A percentile compares a stretch with the other conserved stretches of the same genome.
phyloP scores from a whole-genome alignment of 1,140 invertebrate genomes.

The Ips nitidus region DNA sequence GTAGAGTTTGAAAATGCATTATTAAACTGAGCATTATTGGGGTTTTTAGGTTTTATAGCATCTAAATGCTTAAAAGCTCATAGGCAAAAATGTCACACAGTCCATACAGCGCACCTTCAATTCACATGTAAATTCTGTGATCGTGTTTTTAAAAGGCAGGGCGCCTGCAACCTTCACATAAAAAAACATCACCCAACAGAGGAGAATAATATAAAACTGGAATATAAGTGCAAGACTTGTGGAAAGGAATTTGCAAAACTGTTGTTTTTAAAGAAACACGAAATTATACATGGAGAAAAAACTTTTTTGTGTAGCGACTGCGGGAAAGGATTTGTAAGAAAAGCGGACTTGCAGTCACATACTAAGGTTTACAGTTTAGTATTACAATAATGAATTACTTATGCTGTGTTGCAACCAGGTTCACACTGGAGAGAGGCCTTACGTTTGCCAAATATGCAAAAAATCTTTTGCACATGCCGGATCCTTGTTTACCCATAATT shows the following conservation, averaged over 20 bases:
- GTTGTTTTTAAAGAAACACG: conserved; percentile 29
- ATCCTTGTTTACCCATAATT: conserved; percentile 59
- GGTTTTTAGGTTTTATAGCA: conserved; percentile 49
- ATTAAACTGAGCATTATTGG: background rate
- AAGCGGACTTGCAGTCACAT: conserved; percentile 39
- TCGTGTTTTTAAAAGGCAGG: conserved; percentile 30
- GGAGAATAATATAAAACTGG: background rate
- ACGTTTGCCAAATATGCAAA: conserved; percentile 67
- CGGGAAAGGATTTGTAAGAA: conserved; percentile 37
- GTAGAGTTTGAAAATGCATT: background rate
- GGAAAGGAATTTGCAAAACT: conserved; percentile 28
- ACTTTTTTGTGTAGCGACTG: conserved; percentile 45
- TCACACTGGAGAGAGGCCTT: conserved; percentile 69
- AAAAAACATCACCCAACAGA: conserved; percentile 28
- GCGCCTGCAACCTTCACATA: conserved; percentile 19
- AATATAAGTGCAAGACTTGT: conserved; percentile 34
- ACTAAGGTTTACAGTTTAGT: conserved; percentile 18
- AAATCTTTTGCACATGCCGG: conserved; percentile 72
- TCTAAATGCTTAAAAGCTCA: conserved; percentile 54
- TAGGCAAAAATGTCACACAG: conserved; percentile 49
- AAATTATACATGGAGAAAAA: conserved; percentile 44
- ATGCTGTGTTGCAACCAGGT: conserved; percentile 38
- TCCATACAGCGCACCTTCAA: background rate
- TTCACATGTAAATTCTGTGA: conserved; percentile 38
- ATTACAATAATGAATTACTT: background rate